Evolutionary conservation across 2,888 invertebrate species (phyloP).

Genomic region (Phortica magna): DNA sequence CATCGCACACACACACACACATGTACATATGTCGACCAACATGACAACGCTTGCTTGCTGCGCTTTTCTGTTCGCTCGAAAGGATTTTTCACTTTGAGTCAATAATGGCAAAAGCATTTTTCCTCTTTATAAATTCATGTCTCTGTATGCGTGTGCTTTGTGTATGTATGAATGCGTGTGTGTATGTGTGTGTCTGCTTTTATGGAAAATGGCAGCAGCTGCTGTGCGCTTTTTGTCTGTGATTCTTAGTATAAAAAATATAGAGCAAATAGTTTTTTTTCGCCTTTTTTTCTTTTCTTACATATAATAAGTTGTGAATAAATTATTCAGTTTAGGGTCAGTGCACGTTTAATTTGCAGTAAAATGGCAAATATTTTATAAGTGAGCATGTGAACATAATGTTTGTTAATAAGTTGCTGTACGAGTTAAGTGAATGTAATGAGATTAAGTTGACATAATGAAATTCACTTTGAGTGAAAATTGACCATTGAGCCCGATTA

Average conservation of each 20-base stretch:
- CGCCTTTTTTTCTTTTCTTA: background rate
- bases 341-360: background rate
- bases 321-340: background rate
- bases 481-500: too few relatives aligned
- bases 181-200: background rate
- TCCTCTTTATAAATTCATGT: background rate
- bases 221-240: background rate
- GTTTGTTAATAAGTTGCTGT: too few relatives aligned
- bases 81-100: conserved; percentile 23
- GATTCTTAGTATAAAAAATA: background rate
- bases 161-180: background rate
- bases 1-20: background rate
- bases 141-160: too few relatives aligned
- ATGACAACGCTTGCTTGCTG: background rate
- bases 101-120: conserved; percentile 15
- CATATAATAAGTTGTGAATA: background rate
- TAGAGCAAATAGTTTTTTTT: background rate
- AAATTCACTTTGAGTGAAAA: too few relatives aligned
- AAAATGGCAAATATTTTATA: background rate
- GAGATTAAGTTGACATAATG: too few relatives aligned
- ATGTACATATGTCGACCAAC: background rate
- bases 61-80: background rate
- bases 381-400: background rate
- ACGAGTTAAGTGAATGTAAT: too few relatives aligned
- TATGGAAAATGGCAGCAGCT: background rate